Evolutionary conservation across 1,140 invertebrate species (phyloP).

Genomic region (Mercenaria mercenaria): DNA sequence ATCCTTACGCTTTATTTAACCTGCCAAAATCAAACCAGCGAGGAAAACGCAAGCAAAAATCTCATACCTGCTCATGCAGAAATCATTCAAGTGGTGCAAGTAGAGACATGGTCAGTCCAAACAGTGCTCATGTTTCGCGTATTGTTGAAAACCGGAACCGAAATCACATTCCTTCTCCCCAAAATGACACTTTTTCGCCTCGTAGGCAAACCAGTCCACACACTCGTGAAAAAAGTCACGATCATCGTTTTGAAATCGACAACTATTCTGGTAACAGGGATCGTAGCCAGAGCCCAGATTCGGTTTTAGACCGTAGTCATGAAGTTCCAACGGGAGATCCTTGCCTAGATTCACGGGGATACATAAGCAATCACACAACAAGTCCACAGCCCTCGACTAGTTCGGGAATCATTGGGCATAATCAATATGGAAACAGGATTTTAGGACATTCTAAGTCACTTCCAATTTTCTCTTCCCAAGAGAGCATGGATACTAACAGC

Average conservation of each 20-base stretch:
- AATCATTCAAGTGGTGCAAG: background rate
- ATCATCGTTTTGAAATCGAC: background rate
- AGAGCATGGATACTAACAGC: slow-evolving; percentile 62
- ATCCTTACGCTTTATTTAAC: slow-evolving; percentile 80
- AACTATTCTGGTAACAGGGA: background rate
- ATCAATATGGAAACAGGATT: slow-evolving; percentile 22
- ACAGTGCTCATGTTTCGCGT: background rate
- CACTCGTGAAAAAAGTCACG: background rate
- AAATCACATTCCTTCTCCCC: slow-evolving; percentile 3
- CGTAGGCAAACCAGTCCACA: background rate
- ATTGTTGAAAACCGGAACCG: background rate
- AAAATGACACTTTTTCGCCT: background rate
- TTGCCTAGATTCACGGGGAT: background rate
- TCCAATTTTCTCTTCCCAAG: slow-evolving; percentile 62
- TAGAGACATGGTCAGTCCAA: background rate
- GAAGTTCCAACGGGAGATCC: background rate
- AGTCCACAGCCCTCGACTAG: slow-evolving; percentile 34
- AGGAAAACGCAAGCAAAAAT: slow-evolving; percentile 58
- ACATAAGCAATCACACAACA: background rate
- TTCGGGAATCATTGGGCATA: slow-evolving; percentile 1
- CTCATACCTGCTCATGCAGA: slow-evolving; percentile 10
- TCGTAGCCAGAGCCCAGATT: background rate
- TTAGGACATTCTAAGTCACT: slow-evolving; percentile 52
- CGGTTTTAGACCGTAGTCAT: background rate
- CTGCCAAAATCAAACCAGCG: slow-evolving; percentile 67